phyloP scores from a whole-genome alignment of 2,888 invertebrate species.

The Platerodrilus igneus region DNA sequence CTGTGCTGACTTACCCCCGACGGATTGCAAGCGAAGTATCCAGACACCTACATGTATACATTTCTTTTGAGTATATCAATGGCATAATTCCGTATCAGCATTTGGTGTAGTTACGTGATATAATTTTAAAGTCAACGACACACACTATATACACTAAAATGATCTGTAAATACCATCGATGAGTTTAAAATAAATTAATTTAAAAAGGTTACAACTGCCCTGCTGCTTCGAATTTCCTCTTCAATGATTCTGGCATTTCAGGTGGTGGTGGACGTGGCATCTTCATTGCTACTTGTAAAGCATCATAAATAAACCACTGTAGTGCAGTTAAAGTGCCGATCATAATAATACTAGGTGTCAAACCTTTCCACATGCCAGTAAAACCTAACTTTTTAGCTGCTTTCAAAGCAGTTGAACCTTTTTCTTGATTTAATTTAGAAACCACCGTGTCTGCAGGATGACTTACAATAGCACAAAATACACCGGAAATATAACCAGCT shows the following conservation, averaged over 20 bases:
- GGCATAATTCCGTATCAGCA: no score
- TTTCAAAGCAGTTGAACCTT: conserved; percentile 66
- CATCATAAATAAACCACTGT: conserved; percentile 97
- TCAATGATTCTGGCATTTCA: conserved; percentile 90
- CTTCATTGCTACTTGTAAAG: conserved; percentile 67
- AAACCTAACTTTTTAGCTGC: conserved; percentile 72
- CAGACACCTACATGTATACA: no score
- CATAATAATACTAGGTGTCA: conserved; percentile 91
- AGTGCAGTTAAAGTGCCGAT: conserved; percentile 93
- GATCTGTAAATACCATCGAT: no score
- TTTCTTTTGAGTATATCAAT: no score
- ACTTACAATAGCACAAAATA: conserved; percentile 98
- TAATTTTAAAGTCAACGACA: no score
- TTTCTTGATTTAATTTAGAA: conserved; percentile 92
- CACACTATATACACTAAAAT: no score
- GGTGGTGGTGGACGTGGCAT: conserved; percentile 96
- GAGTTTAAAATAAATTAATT: conserved; percentile 14
- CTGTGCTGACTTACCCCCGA: no score
- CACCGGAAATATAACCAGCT: conserved; percentile 94
- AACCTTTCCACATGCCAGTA: conserved; percentile 79
- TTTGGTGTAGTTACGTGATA: no score
- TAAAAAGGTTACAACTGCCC: conserved; percentile 13
- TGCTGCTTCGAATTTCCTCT: conserved; percentile 60
- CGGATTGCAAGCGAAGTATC: no score
- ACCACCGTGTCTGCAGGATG: conserved; percentile 98